These are phyloP conservation scores for Drosophila mercatorum DNA, from an alignment of 2,888 invertebrate genomes.

Conservation along the genomic window DNA sequence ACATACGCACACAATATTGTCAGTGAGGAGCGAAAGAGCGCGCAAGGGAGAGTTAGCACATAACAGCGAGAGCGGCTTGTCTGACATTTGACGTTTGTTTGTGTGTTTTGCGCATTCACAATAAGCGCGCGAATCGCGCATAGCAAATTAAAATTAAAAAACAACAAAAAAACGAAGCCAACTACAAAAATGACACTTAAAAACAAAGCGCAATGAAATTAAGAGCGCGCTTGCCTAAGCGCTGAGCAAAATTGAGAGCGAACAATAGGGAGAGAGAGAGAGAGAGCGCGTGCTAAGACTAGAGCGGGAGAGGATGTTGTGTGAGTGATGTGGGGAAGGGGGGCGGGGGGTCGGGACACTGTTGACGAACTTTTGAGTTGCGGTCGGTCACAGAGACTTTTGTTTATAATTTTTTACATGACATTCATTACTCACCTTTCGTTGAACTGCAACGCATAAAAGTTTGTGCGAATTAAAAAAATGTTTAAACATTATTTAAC, in stretches of 20 bases:
- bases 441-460: constrained; percentile 53
- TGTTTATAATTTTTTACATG: constrained; percentile 55
- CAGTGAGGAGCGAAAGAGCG: constrained; percentile 2
- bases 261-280: constrained; percentile 6
- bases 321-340: background rate
- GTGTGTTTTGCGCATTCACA: constrained; percentile 71
- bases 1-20: constrained; percentile 12
- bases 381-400: constrained; percentile 26
- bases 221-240: constrained; percentile 27
- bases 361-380: constrained; percentile 61
- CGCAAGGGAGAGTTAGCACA: constrained; percentile 23
- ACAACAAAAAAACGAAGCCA: constrained; percentile 22
- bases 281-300: background rate
- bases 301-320: constrained; percentile 11
- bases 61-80: constrained; percentile 48
- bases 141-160: constrained; percentile 65
- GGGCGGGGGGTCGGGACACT: constrained; percentile 3
- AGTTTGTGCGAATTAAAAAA: constrained; percentile 60
- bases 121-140: constrained; percentile 76
- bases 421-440: constrained; percentile 59
- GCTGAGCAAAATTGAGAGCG: constrained; percentile 7
- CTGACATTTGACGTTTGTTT: constrained; percentile 75
- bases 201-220: constrained; percentile 43
- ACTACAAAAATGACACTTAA: constrained; percentile 47
- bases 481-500: constrained; percentile 75